Percentiles rank a stretch among this genome's conserved stretches.
These are phyloP conservation scores for Chrysochloris asiatica DNA, from an alignment of 2,113 vertebrate genomes.

Conservation along the genomic window DNA sequence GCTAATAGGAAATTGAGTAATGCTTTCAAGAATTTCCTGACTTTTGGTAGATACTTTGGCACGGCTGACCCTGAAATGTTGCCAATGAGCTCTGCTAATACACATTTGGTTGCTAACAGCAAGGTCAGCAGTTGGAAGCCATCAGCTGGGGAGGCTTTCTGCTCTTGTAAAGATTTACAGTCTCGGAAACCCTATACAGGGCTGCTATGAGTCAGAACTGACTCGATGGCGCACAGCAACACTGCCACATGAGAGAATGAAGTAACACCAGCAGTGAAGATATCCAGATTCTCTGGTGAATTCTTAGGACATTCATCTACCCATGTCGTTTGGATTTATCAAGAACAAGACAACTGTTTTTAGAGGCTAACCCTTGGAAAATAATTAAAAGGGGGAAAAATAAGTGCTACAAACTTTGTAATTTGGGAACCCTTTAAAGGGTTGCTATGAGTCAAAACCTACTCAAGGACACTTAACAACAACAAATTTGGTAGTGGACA, in stretches of 20 bases:
- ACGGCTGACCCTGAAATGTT: background rate
- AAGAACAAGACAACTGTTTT: background rate
- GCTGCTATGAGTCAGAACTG: too few relatives aligned
- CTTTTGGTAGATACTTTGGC: background rate
- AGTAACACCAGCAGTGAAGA: background rate
- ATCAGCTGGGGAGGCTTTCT: too few relatives aligned
- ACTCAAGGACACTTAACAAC: too few relatives aligned
- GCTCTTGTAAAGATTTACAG: too few relatives aligned
- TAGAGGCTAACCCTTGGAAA: background rate
- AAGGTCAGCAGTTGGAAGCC: too few relatives aligned
- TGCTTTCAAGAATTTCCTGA: background rate
- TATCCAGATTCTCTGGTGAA: background rate
- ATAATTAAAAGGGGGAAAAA: conserved; percentile 3
- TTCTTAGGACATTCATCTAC: background rate
- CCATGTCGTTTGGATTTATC: background rate
- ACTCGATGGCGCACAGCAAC: too few relatives aligned
- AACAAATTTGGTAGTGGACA: too few relatives aligned
- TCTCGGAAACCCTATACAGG: too few relatives aligned
- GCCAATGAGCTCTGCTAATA: background rate
- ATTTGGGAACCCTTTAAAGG: too few relatives aligned
- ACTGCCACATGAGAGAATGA: background rate
- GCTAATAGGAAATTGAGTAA: background rate
- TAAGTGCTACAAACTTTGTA: too few relatives aligned
- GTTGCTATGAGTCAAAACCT: too few relatives aligned
- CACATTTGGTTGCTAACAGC: too few relatives aligned